These are phyloP conservation scores for Patiria miniata DNA, from an alignment of 35 echinoderm and acorn worm genomes.

Conservation along the genomic window DNA sequence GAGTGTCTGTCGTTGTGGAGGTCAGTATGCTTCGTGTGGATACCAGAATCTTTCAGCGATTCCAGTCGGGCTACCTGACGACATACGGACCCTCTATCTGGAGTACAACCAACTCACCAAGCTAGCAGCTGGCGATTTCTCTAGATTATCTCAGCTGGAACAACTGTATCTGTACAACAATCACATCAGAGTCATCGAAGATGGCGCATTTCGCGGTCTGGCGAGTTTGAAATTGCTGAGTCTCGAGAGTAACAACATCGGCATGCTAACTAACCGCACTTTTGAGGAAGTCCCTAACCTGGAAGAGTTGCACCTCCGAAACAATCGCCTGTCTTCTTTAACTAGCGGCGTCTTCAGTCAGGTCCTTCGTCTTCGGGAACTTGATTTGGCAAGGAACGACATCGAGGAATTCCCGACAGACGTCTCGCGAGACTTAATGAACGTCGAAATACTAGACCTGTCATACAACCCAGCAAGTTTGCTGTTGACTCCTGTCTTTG, in stretches of 20 bases:
- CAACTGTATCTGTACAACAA: not conserved
- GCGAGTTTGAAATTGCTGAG: not conserved
- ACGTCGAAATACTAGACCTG: not conserved
- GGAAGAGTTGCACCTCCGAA: not conserved
- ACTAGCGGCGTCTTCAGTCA: not conserved
- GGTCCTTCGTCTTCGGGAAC: not conserved
- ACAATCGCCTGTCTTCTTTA: not conserved
- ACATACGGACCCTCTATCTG: not conserved
- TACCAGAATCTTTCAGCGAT: not conserved
- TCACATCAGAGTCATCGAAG: not conserved
- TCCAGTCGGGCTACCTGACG: not conserved
- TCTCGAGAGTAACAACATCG: not conserved
- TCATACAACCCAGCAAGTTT: not conserved
- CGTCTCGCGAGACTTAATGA: not conserved
- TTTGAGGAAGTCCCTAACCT: not conserved
- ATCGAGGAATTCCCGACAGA: not conserved
- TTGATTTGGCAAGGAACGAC: not conserved
- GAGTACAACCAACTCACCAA: not conserved
- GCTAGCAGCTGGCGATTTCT: not conserved
- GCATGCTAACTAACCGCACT: not conserved
- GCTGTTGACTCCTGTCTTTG: not conserved
- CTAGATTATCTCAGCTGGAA: not conserved
- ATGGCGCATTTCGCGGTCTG: not conserved
- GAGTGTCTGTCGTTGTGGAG: too few species aligned
- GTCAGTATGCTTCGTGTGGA: too few species aligned